phyloP scores from a whole-genome alignment of 2,113 vertebrate species.

The Megaleporinus macrocephalus region DNA sequence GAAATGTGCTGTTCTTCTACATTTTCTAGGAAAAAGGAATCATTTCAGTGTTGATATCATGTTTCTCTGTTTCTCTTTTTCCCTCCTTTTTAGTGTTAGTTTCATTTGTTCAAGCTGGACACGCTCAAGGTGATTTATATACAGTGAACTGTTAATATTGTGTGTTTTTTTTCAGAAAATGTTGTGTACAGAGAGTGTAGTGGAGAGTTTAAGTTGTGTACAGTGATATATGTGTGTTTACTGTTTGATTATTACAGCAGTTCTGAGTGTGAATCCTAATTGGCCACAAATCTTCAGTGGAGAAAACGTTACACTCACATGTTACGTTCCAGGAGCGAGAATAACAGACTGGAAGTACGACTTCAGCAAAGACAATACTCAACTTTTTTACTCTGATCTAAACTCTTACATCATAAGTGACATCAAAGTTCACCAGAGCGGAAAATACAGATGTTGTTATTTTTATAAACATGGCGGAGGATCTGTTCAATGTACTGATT shows the following conservation, averaged over 20 bases:
- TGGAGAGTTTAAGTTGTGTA: no score
- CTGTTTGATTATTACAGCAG: background rate
- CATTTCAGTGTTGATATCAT: no score
- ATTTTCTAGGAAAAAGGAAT: no score
- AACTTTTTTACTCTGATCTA: background rate
- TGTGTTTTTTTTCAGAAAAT: no score
- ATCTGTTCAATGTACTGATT: background rate
- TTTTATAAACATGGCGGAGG: no score
- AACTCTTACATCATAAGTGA: background rate
- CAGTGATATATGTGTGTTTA: background rate
- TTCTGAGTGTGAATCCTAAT: background rate
- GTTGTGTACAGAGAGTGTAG: no score
- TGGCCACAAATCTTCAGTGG: constrained; percentile 18
- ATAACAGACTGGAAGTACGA: background rate
- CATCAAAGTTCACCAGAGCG: background rate
- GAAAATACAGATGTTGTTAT: constrained; percentile 1
- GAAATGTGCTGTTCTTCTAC: no score
- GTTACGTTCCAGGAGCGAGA: background rate
- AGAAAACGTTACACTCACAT: constrained; percentile 18
- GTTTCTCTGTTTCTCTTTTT: no score
- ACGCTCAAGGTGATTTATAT: no score
- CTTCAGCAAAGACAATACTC: background rate
- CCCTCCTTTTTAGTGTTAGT: no score
- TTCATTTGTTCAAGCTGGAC: no score
- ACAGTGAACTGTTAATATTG: no score